Base-by-base conservation (phyloP, 2,888 invertebrate genomes). In the Perdita meconis region DNA sequence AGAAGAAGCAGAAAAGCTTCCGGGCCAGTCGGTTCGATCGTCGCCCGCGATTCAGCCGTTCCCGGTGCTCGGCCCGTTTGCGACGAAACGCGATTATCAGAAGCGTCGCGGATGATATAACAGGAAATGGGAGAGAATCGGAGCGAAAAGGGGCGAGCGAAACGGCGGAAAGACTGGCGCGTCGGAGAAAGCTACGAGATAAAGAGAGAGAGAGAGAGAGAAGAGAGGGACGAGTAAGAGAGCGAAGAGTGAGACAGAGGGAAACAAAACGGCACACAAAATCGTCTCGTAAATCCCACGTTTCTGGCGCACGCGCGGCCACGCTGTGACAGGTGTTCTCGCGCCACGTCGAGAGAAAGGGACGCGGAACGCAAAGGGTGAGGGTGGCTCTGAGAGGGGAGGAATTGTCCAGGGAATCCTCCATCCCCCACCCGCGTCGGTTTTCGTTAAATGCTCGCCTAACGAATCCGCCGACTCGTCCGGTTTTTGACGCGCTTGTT, bases 401-500 rank as follows among this genome's bases (percentile, higher is more conserved):
- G 55, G 34, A 59, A 26, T 51, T 50, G 70, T 47, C 60, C 57
- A 44, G 59, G 67, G 47, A 83, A 67, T 71, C 57, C 51, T 30
- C 51, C 40, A n/a, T n/a, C n/a, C n/a, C n/a, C n/a, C n/a, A n/a
- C n/a, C n/a, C n/a, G n/a, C 71, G 66, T 73, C 67, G 81, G 76
- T 81, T 85, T 83, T 82, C 84, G 81, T 78, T 87, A 88, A 88
- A 86, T 86, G 80, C 78, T 82, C 82, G 78, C 82, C 85, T 88
- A 88, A 87, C 88, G 86, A 88, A 87, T 86, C 83, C 85, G 77
- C 79, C 72, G 75, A 51, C 80, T 81, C 78, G 84, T 80, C 83
- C 86, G 84, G 84, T 78, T 78, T 87, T 88, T 88, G 86, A 87
- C 84, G 81, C 80, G 81, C 78, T 85, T 85, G 86, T 86, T 86